phyloP scores from a whole-genome alignment of 2,797 vertebrate genomes.

The Danio jaintianensis region DNA sequence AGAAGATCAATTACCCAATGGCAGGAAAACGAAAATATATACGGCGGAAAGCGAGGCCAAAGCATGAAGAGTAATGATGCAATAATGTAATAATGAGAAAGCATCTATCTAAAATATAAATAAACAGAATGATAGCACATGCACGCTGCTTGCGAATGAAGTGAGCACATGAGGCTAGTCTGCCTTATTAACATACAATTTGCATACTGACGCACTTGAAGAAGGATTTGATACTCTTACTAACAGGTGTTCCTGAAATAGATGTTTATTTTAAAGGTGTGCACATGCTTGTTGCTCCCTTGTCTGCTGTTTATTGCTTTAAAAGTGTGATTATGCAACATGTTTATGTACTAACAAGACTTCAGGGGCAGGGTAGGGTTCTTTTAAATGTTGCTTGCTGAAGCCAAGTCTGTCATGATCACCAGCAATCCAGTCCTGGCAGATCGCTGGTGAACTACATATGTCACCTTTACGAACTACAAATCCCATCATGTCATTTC shows the following conservation, averaged over 20 bases:
- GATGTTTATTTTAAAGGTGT: constrained; percentile 37
- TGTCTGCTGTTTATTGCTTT: constrained; percentile 11
- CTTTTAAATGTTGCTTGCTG: not conserved
- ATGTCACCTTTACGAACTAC: too few species aligned
- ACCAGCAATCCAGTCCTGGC: too few species aligned
- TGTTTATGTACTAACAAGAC: constrained; percentile 26
- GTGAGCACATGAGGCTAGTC: constrained; percentile 14
- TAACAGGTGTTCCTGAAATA: constrained; percentile 31
- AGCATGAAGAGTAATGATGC: constrained; percentile 25
- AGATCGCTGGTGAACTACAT: too few species aligned
- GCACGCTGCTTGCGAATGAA: not conserved
- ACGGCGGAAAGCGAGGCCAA: not conserved
- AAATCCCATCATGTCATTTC: too few species aligned
- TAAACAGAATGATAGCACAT: constrained; percentile 23
- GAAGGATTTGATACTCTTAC: not conserved
- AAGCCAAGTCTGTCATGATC: not conserved
- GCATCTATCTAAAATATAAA: constrained; percentile 4
- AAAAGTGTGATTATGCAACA: constrained; percentile 11
- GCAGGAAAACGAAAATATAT: not conserved
- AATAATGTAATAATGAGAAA: constrained; percentile 11
- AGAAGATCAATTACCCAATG: not conserved
- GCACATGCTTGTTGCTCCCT: constrained; percentile 22
- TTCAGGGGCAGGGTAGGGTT: not conserved
- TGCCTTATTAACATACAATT: constrained; percentile 29
- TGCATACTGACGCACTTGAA: constrained; percentile 17